Percentiles rank a stretch among this genome's conserved stretches.
Evolutionary conservation across 2,113 vertebrate species (phyloP).

Genomic region (Pterocles burchelli): DNA sequence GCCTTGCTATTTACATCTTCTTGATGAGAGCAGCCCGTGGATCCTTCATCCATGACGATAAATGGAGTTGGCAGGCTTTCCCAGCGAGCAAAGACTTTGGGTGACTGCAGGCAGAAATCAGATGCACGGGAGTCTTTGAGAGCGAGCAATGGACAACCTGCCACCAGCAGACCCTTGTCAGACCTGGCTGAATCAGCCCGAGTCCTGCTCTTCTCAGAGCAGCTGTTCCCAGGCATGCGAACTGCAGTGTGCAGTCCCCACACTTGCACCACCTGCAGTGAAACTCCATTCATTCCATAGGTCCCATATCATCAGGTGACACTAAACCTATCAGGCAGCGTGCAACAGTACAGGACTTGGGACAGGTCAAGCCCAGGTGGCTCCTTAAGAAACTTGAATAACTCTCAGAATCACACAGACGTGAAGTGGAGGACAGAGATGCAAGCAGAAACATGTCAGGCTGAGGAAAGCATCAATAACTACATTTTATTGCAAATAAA

Average conservation of each 20-base stretch:
- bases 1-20: neutral
- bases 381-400: neutral
- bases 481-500: neutral
- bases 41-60: neutral
- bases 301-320: neutral
- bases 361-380: neutral
- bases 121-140: neutral
- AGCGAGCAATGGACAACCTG: neutral
- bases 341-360: neutral
- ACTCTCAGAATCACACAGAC: neutral
- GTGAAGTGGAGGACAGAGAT: neutral
- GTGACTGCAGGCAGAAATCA: neutral
- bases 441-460: neutral
- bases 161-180: neutral
- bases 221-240: neutral
- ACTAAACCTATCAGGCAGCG: rapidly evolving
- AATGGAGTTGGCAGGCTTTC: neutral
- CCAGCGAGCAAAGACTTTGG: neutral
- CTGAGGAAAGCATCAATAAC: neutral
- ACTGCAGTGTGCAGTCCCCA: neutral
- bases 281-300: rapidly evolving
- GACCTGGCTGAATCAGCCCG: neutral
- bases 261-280: neutral
- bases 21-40: neutral
- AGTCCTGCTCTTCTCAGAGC: neutral